These are phyloP conservation scores for Passer domesticus DNA, from an alignment of 2,113 vertebrate genomes.

Conservation along the genomic window DNA sequence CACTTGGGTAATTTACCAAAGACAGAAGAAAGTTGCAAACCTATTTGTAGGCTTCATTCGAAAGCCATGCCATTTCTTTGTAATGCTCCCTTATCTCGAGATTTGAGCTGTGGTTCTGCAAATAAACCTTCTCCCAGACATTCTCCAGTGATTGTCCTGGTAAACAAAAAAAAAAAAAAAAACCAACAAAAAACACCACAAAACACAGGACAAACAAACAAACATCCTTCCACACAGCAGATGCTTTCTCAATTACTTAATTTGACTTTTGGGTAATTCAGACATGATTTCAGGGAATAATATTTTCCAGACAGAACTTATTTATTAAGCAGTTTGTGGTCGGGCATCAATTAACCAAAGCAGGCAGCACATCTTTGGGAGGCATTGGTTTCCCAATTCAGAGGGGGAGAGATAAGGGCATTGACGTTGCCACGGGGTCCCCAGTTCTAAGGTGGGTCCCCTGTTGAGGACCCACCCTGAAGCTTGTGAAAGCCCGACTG, in stretches of 20 bases:
- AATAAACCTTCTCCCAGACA: slow-evolving; percentile 42
- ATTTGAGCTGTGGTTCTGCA: background rate
- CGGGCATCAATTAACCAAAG: slow-evolving; percentile 56
- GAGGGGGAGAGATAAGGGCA: background rate
- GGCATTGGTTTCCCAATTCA: background rate
- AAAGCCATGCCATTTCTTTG: slow-evolving; percentile 58
- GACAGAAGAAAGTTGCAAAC: slow-evolving; percentile 53
- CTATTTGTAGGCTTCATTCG: slow-evolving; percentile 43
- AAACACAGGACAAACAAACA: slow-evolving; percentile 37
- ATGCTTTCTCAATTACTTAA: slow-evolving; percentile 71
- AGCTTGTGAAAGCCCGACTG: slow-evolving; percentile 63
- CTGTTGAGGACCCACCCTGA: slow-evolving; percentile 63
- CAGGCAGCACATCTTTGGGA: slow-evolving; percentile 41
- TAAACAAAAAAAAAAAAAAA: background rate
- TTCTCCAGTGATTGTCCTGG: slow-evolving; percentile 17
- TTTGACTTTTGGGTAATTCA: slow-evolving; percentile 68
- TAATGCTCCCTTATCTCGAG: background rate
- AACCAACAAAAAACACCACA: background rate
- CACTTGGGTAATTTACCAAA: slow-evolving; percentile 58
- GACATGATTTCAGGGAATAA: slow-evolving; percentile 71
- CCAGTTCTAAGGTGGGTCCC: slow-evolving; percentile 55
- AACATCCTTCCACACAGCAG: slow-evolving; percentile 55
- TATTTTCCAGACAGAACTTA: slow-evolving; percentile 70
- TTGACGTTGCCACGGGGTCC: background rate
- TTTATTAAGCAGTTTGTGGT: slow-evolving; percentile 67